Conservation (phyloP, 2,797 vertebrate species). For the Columba guinea region DNA sequence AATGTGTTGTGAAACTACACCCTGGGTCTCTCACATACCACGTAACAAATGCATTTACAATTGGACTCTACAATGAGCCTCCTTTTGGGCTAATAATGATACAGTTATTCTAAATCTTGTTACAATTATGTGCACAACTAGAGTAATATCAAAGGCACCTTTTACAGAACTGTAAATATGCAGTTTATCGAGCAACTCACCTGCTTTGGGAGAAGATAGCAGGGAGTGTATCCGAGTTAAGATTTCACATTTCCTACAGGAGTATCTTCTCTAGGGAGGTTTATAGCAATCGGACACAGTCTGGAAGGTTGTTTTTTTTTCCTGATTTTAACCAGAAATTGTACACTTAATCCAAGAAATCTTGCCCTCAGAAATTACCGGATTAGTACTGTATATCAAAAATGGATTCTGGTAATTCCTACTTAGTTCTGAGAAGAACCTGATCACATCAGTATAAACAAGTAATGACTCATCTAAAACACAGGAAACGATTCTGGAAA, state of each 20-base stretch:
- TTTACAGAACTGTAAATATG: conserved; percentile 3
- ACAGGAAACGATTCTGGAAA: not conserved
- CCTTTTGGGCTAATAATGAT: not conserved
- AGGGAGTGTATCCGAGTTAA: not conserved
- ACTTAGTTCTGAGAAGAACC: not conserved
- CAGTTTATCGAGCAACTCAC: conserved; percentile 14
- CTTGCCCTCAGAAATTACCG: not conserved
- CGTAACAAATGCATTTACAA: not conserved
- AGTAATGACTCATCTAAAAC: conserved; percentile 32
- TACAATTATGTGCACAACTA: not conserved
- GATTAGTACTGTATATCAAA: not conserved
- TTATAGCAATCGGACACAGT: not conserved
- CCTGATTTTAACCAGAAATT: not conserved
- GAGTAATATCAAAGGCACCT: not conserved
- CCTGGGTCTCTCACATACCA: not conserved
- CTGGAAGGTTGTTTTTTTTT: not conserved
- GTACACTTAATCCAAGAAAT: not conserved
- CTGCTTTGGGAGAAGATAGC: not conserved
- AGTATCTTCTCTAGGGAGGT: not conserved
- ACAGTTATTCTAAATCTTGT: not conserved
- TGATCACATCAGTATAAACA: conserved; percentile 12
- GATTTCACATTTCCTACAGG: not conserved
- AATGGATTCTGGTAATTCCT: not conserved
- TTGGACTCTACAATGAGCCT: not conserved
- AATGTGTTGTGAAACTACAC: not conserved